Percentiles rank a stretch among this genome's conserved stretches.
These are phyloP conservation scores for Campopleginae sp. DNA, from an alignment of 2,888 invertebrate genomes.

Conservation along the genomic window DNA sequence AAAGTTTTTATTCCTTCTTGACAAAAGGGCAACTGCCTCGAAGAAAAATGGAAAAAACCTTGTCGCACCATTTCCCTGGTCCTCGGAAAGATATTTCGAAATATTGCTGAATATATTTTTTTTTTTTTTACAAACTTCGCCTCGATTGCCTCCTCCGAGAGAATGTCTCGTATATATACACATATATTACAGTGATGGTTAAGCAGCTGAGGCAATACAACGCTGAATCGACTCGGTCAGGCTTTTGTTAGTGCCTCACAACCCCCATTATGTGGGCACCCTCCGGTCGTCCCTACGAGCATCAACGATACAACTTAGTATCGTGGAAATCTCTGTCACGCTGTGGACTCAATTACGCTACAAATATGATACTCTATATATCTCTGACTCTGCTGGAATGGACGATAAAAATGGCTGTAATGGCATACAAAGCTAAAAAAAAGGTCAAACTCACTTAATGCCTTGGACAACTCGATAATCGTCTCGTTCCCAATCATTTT, in stretches of 20 bases:
- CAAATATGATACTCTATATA: slow-evolving; percentile 60
- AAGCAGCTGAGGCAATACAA: slow-evolving; percentile 54
- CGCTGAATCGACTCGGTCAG: slow-evolving; percentile 56
- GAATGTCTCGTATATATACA: neutral
- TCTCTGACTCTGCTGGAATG: slow-evolving; percentile 15
- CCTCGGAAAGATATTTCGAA: neutral
- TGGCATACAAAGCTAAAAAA: neutral
- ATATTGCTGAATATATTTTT: neutral
- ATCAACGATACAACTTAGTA: slow-evolving; percentile 61
- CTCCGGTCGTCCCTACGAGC: slow-evolving; percentile 59
- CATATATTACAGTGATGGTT: slow-evolving; percentile 13
- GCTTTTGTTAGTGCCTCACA: slow-evolving; percentile 65
- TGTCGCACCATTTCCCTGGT: neutral
- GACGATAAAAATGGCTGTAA: slow-evolving; percentile 51
- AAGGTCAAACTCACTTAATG: neutral
- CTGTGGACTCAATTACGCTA: slow-evolving; percentile 68
- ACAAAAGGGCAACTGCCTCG: neutral
- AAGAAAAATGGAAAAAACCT: neutral
- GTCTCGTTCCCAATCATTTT: neutral
- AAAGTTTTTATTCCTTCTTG: neutral
- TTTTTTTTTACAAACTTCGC: neutral
- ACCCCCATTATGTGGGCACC: slow-evolving; percentile 62
- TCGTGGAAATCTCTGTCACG: slow-evolving; percentile 59
- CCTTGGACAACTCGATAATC: slow-evolving; percentile 5
- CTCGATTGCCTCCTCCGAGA: neutral